A percentile compares a stretch with the other conserved stretches of the same genome.
Evolutionary conservation across 2,888 invertebrate species (phyloP).

Genomic region (Rhodophaea formosa): DNA sequence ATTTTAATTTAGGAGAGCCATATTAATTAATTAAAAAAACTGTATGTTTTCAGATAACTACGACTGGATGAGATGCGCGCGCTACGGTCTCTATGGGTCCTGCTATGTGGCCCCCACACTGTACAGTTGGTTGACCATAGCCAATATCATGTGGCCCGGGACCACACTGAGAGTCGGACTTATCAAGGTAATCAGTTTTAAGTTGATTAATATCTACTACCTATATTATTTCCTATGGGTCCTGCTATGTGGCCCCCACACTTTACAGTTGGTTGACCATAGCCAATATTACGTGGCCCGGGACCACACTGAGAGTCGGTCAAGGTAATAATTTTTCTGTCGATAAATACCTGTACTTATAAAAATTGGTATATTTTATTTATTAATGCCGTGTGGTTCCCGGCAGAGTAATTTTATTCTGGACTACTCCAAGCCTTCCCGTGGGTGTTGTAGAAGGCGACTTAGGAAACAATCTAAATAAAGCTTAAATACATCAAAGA

Average conservation of each 20-base stretch:
- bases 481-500: too few species aligned
- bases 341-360: too few species aligned
- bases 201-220: too few species aligned
- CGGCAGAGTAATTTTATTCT: too few species aligned
- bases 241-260: conserved; percentile 90
- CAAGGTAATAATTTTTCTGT: conserved; percentile 82
- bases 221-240: too few species aligned
- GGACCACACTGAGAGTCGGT: conserved; percentile 85
- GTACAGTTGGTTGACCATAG: conserved; percentile 89
- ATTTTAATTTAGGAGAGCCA: too few species aligned
- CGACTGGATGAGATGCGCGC: conserved; percentile 85
- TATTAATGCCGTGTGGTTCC: conserved; percentile 91
- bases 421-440: too few species aligned
- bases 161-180: conserved; percentile 85
- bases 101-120: conserved; percentile 91
- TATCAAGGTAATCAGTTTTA: conserved; percentile 82
- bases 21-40: too few species aligned
- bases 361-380: too few species aligned
- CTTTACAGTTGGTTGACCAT: conserved; percentile 89
- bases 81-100: conserved; percentile 90
- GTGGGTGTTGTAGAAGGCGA: too few species aligned
- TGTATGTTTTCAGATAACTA: conserved; percentile 69
- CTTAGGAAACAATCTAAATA: too few species aligned
- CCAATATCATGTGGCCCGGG: conserved; percentile 89
- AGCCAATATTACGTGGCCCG: conserved; percentile 89